A percentile compares a stretch with the other conserved stretches of the same genome.
Conservation (phyloP, 2,113 vertebrate species). For the Haplochromis burtoni region DNA sequence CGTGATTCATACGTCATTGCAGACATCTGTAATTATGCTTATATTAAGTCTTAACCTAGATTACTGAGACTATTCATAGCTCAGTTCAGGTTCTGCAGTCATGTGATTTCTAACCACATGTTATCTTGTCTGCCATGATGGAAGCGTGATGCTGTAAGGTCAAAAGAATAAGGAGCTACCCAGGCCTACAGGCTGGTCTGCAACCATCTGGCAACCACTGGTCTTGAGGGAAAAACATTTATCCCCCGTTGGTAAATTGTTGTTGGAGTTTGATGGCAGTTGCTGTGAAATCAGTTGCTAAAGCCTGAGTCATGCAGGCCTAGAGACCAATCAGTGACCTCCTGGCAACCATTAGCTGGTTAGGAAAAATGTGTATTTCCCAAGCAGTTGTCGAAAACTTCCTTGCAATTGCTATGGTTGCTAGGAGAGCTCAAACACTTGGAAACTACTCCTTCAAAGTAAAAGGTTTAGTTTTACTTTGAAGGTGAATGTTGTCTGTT, state of each 20-base stretch:
- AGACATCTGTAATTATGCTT: not conserved
- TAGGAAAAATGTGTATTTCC: not conserved
- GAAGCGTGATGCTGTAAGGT: not conserved
- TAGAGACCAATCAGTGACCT: not conserved
- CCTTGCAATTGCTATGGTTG: not conserved
- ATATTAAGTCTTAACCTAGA: not conserved
- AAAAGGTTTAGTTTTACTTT: not conserved
- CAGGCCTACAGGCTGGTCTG: not conserved
- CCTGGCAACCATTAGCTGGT: not conserved
- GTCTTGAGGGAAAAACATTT: not conserved
- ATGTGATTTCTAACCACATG: not conserved
- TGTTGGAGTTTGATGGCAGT: not conserved
- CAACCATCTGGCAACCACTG: not conserved
- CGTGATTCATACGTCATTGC: not conserved
- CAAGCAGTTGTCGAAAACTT: not conserved
- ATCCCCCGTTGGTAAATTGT: not conserved
- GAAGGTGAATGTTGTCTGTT: not conserved
- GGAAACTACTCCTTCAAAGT: not conserved
- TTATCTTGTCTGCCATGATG: not conserved
- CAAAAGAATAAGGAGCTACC: not conserved
- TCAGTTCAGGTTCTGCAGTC: not conserved
- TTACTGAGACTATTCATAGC: not conserved
- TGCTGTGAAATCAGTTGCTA: not conserved
- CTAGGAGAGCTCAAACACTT: not conserved
- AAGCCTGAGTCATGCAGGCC: not conserved